Evolutionary conservation across 2,797 vertebrate species (phyloP).

Genomic region (Pogonophryne albipinna): DNA sequence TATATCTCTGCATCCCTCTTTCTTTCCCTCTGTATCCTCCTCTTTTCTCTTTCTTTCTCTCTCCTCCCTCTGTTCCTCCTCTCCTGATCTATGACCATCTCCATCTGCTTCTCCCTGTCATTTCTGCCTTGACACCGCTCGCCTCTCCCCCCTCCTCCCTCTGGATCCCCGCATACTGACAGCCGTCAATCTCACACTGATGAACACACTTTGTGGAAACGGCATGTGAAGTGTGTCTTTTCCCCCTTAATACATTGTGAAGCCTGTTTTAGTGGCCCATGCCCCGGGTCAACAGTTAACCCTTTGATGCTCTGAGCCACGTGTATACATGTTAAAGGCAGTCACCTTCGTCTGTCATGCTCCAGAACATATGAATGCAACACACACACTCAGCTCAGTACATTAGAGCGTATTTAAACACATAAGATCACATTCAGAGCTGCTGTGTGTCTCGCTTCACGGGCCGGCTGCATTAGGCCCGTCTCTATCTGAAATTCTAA

Average conservation of each 20-base stretch:
- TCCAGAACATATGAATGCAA: slow-evolving; percentile 29
- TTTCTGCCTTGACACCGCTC: slow-evolving; percentile 55
- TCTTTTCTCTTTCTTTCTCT: slow-evolving; percentile 23
- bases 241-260: slow-evolving; percentile 41
- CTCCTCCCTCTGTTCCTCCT: slow-evolving; percentile 8
- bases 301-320: neutral
- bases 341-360: slow-evolving; percentile 43
- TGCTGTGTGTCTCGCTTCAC: slow-evolving; percentile 61
- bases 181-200: slow-evolving; percentile 63
- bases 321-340: slow-evolving; percentile 37
- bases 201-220: slow-evolving; percentile 44
- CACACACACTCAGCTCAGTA: slow-evolving; percentile 30
- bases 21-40: no score
- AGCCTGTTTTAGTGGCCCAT: slow-evolving; percentile 30
- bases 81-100: slow-evolving; percentile 64
- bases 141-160: slow-evolving; percentile 39
- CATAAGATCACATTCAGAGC: slow-evolving; percentile 76
- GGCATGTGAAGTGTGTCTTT: slow-evolving; percentile 18
- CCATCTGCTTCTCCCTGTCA: slow-evolving; percentile 63
- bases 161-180: slow-evolving; percentile 56
- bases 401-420: slow-evolving; percentile 56
- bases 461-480: slow-evolving; percentile 62
- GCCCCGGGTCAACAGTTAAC: slow-evolving; percentile 30
- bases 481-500: slow-evolving; percentile 81
- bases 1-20: neutral